phyloP scores from a whole-genome alignment of 2,888 invertebrate genomes.

The Abscondita cerata region DNA sequence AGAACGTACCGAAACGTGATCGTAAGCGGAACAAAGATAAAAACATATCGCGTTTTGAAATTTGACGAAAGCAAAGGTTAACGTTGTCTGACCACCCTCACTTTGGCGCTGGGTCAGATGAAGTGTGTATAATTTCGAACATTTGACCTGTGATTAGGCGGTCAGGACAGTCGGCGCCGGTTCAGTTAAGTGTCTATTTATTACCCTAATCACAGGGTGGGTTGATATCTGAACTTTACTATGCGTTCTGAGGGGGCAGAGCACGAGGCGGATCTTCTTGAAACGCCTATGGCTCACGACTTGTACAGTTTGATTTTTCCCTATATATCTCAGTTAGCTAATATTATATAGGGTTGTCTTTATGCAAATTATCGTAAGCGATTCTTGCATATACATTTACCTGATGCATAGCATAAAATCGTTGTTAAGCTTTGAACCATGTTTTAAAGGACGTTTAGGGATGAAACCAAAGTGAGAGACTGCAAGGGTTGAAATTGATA shows the following conservation, averaged over 20 bases:
- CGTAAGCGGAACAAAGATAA: constrained; percentile 18
- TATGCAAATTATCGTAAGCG: constrained; percentile 31
- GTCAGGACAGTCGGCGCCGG: constrained; percentile 54
- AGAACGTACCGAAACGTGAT: background rate
- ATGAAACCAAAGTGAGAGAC: constrained; percentile 11
- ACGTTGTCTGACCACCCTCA: constrained; percentile 50
- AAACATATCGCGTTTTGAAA: constrained; percentile 16
- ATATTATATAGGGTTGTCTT: constrained; percentile 30
- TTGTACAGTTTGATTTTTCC: constrained; percentile 39
- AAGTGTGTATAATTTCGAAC: constrained; percentile 55
- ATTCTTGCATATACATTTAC: constrained; percentile 5
- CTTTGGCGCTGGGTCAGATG: constrained; percentile 47
- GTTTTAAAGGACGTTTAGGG: constrained; percentile 15
- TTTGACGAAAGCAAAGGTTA: constrained; percentile 28
- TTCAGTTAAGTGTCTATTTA: constrained; percentile 57
- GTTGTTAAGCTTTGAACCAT: constrained; percentile 11
- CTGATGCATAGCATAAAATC: constrained; percentile 1
- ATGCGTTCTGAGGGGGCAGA: constrained; percentile 49
- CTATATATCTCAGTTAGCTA: constrained; percentile 20
- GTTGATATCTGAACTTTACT: constrained; percentile 45
- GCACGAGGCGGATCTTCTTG: constrained; percentile 48
- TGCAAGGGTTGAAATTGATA: constrained; percentile 34
- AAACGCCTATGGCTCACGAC: constrained; percentile 56
- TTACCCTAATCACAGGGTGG: constrained; percentile 59
- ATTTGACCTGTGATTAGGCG: constrained; percentile 57